phyloP scores from a whole-genome alignment of 2,113 vertebrate genomes.

The Maccullochella peelii region DNA sequence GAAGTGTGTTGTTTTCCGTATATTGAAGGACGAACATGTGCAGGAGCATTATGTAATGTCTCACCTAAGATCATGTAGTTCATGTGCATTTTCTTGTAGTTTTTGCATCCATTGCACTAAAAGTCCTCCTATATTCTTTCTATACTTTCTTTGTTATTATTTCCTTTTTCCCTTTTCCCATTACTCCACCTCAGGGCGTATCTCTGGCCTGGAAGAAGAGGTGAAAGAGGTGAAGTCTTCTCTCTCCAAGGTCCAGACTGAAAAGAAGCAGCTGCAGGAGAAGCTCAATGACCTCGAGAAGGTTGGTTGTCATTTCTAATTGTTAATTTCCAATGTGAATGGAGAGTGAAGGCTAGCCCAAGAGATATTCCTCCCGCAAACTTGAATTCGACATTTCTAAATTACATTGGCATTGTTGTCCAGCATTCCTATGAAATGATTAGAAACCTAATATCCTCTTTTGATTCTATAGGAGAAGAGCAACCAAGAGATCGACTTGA shows the following conservation, averaged over 20 bases:
- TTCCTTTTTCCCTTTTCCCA: not conserved
- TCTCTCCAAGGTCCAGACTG: constrained; percentile 85
- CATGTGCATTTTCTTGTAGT: constrained; percentile 4
- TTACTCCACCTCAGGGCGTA: constrained; percentile 75
- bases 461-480: constrained; percentile 89
- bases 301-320: constrained; percentile 78
- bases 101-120: not conserved
- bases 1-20: constrained; percentile 35
- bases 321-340: not conserved
- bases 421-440: not conserved
- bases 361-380: not conserved
- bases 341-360: not conserved
- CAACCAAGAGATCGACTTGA: constrained; percentile 97
- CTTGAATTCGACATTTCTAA: not conserved
- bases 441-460: not conserved
- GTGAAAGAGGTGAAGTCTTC: constrained; percentile 87
- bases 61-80: not conserved
- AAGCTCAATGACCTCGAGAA: constrained; percentile 91
- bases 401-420: not conserved
- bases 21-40: constrained; percentile 14
- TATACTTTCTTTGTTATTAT: not conserved
- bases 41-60: constrained; percentile 35
- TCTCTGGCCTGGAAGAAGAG: constrained; percentile 90
- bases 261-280: constrained; percentile 93
- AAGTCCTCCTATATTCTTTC: not conserved